Conservation (phyloP, 2,113 vertebrate genomes). For the Lampris megalopsis region DNA sequence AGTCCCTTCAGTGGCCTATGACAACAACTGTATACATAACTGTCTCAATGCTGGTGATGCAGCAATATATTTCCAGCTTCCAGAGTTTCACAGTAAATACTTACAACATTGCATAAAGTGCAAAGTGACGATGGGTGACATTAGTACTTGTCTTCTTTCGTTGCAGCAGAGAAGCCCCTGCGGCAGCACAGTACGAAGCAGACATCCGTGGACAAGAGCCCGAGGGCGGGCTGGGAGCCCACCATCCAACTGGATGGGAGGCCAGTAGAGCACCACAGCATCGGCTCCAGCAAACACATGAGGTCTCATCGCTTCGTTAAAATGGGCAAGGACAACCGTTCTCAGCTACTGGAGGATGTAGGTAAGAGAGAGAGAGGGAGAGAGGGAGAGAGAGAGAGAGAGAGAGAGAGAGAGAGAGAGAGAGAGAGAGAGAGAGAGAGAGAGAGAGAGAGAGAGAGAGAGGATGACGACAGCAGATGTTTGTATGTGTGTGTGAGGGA, state of each 20-base stretch:
- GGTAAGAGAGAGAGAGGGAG: constrained; percentile 72
- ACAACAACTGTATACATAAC: constrained; percentile 28
- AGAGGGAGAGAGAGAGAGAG: neutral
- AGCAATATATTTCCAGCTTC: neutral
- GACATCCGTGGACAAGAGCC: constrained; percentile 76
- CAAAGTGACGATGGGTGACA: neutral
- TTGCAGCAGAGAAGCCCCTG: constrained; percentile 75
- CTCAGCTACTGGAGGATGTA: constrained; percentile 81
- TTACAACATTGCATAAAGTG: neutral
- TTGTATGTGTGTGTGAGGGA: neutral
- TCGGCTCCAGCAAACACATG: constrained; percentile 84
- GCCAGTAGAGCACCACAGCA: constrained; percentile 79
- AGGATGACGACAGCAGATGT: neutral
- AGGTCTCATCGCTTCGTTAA: constrained; percentile 81
- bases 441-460: neutral
- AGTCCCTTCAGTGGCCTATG: constrained; percentile 14
- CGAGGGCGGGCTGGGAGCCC: constrained; percentile 83
- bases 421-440: neutral
- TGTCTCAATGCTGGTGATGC: neutral
- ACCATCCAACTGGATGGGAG: constrained; percentile 80
- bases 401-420: constrained; percentile 40
- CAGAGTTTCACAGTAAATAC: neutral
- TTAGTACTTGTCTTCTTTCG: constrained; percentile 37
- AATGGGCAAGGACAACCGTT: constrained; percentile 73
- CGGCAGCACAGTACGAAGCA: constrained; percentile 83